These are phyloP conservation scores for Seriola dumerili DNA, from an alignment of 2,113 vertebrate genomes.

Conservation along the genomic window DNA sequence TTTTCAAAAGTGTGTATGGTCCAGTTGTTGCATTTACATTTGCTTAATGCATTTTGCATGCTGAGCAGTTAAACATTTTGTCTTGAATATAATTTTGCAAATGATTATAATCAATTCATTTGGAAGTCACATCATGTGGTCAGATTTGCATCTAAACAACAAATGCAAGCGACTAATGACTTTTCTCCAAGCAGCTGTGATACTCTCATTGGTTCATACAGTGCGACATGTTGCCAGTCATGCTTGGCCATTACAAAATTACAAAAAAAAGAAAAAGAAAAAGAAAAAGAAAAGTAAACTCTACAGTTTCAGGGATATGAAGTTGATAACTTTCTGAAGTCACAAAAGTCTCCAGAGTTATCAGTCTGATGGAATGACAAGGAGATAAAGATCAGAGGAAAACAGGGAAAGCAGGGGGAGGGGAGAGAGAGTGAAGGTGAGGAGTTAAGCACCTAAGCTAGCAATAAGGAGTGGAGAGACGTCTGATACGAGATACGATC, in stretches of 20 bases:
- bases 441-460: conserved; percentile 55
- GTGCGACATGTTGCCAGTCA: conserved; percentile 15
- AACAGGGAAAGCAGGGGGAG: conserved; percentile 24
- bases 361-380: conserved; percentile 56
- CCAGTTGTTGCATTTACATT: conserved; percentile 67
- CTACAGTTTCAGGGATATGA: conserved; percentile 24
- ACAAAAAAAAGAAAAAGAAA: background rate
- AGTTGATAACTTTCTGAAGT: conserved; percentile 47
- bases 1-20: conserved; percentile 50
- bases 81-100: conserved; percentile 64
- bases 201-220: background rate
- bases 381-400: conserved; percentile 65
- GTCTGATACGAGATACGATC: conserved; percentile 66
- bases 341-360: conserved; percentile 20
- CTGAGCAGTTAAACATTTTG: conserved; percentile 55
- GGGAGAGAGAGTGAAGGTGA: conserved; percentile 55
- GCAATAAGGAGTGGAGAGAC: conserved; percentile 56
- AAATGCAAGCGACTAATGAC: conserved; percentile 42
- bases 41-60: conserved; percentile 53
- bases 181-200: conserved; percentile 52
- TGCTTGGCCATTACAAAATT: background rate
- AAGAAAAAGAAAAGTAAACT: conserved; percentile 1
- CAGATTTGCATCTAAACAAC: conserved; percentile 69
- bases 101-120: conserved; percentile 67
- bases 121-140: conserved; percentile 59